Evolutionary conservation across 1,140 invertebrate species (phyloP).

Genomic region (Metaphire vulgaris): DNA sequence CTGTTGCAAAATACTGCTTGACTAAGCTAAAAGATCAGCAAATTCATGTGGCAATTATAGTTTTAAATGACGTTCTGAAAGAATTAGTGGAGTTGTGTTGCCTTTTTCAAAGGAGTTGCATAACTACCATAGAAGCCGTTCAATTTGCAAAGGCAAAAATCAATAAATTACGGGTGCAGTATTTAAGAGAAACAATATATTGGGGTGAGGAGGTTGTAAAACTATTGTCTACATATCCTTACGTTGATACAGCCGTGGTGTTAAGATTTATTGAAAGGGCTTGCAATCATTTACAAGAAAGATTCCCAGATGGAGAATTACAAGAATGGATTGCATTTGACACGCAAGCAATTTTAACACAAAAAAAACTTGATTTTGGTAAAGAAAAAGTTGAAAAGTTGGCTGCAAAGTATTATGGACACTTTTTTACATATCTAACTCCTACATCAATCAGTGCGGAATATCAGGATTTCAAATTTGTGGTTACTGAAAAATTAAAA

Average conservation of each 20-base stretch:
- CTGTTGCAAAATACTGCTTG: constrained; percentile 14
- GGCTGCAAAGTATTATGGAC: not conserved
- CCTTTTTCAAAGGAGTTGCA: constrained; percentile 7
- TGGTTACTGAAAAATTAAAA: not conserved
- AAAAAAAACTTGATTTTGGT: constrained; percentile 4
- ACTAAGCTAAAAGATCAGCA: not conserved
- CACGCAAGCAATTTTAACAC: constrained; percentile 7
- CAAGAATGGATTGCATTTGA: constrained; percentile 13
- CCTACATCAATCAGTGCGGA: not conserved
- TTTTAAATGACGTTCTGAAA: constrained; percentile 3
- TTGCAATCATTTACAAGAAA: constrained; percentile 4
- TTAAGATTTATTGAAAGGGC: not conserved
- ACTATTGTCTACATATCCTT: not conserved
- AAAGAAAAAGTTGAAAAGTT: not conserved
- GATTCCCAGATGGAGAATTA: constrained; percentile 13
- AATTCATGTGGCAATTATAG: not conserved
- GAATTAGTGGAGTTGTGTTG: constrained; percentile 6
- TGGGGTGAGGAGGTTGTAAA: constrained; percentile 4
- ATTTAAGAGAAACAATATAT: not conserved
- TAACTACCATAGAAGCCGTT: constrained; percentile 16
- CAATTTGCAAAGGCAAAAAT: constrained; percentile 16
- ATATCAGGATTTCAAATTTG: constrained; percentile 14
- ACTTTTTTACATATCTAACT: constrained; percentile 1
- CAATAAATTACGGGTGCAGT: not conserved
- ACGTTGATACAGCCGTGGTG: not conserved